Evolutionary conservation across 2,888 invertebrate species (phyloP), one percentile per base, ranked within the genome.

Genomic region (Dascillus cervinus): DNA sequence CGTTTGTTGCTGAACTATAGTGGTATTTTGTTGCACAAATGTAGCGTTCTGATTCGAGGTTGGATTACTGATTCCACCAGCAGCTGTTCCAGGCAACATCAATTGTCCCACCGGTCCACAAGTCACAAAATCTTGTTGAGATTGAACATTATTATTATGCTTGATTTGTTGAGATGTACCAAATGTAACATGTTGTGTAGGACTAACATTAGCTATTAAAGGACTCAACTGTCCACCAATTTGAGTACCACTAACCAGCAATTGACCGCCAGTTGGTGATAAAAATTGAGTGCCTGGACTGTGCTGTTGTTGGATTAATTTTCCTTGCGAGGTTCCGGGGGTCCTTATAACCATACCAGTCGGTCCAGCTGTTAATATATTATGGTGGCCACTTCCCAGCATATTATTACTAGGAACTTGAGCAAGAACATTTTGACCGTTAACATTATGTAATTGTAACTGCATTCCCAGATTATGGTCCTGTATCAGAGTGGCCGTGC

Each of bases 21-120:
- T 86, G 1, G 87, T 85, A 55, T 87, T 88, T 49, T 87, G 86
- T 47, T 86, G 87, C 2, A 87, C 83, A 51, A 79, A 86, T 0
- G 87, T 86, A 0, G 79, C 78, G 47, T 62, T 72, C 32, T 72
- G 74, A 54, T 71, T 75, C 8, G 69, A 65, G 0, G 73, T 68
- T 11, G 71, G 60, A 1, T 73, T 70, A 0, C 69, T 72, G 34
- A 72, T 76, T 49, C 76, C 77, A 24, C 64, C 65, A 1, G 66
- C 60, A n/a, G n/a, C n/a, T n/a, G n/a, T n/a, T n/a, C n/a, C n/a
- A 2, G 82, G 82, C 6, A 82, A 79, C 77, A 82, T 79, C 34
- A 82, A 52, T 55, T 80, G 82, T 0, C 80, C 80, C 69, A 74
- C 69, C 46, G 73, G 75, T 41, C 77, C 78, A 50, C 81, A 78